Base-by-base conservation (phyloP, 1,140 invertebrate genomes). In the Ceratina japonica region DNA sequence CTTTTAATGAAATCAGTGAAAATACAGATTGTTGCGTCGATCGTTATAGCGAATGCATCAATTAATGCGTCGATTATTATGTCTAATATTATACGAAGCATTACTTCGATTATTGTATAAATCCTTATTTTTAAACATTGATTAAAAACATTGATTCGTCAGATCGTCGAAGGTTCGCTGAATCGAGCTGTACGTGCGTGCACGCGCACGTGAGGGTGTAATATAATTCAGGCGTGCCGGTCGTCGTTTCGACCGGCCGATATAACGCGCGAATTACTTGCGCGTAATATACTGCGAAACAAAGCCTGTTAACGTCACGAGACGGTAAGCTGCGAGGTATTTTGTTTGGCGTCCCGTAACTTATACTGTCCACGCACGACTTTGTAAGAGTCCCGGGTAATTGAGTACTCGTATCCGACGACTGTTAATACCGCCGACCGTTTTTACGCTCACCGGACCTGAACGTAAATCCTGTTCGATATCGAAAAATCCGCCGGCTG, bases 261-360 rank as follows among this genome's bases (percentile, higher is more conserved):
- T 58, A 64, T 74, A 74, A 54, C 70, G 76, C 70, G 70, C 52
- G 69, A 65, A 65, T 74, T 79, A 79, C 70, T 79, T 79, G 62
- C 76, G 51, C 62, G 52, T 79, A 79, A 65, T 79, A 74, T 74
- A 79, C 62, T 58, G 62, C 69, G 61, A 79, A 79, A 79, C 70
- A 79, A 79, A 79, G 69, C 76, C 62, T 70, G 69, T 74, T 74
- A 79, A 73, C 61, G 76, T 79, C 69, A 64, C 62, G 76, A 64
- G 63, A 74, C 76, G 52, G 76, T 73, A 51, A 74, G 61, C 70
- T 37, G 69, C 58, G 20, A 44, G 49, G 68, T 64, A 79, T 79
- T 79, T 79, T 74, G 70, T 79, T 79, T 74, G 73, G 69, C 65
- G 70, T 79, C 69, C 59, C 76, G 70, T 79, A 79, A 79, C 76